phyloP scores from a whole-genome alignment of 64 coral and sea anemone species.

The Dendrophyllia cribrosa region DNA sequence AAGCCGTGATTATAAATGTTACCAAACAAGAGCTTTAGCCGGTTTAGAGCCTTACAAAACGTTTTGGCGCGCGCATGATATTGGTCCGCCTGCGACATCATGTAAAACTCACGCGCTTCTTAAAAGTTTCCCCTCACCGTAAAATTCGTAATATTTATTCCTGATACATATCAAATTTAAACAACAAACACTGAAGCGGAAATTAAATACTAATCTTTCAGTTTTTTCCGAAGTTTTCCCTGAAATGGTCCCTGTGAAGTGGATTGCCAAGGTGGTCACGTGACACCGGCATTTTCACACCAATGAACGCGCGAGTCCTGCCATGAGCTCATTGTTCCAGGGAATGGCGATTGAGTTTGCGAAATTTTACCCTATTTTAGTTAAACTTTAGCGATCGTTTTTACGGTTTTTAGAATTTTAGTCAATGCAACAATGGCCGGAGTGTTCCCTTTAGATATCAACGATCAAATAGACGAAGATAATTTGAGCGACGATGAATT shows the following conservation, averaged over 20 bases:
- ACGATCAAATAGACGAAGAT: conserved; percentile 85
- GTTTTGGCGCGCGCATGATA: no score
- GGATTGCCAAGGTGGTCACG: not conserved
- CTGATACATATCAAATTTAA: no score
- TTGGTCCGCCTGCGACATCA: no score
- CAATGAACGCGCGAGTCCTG: conserved; percentile 9
- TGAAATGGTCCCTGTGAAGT: not conserved
- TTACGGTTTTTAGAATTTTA: conserved; percentile 82
- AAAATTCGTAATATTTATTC: no score
- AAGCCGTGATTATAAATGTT: no score
- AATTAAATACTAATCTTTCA: not conserved
- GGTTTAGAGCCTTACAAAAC: no score
- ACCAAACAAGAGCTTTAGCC: no score
- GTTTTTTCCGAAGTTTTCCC: not conserved
- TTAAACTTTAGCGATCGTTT: conserved; percentile 59
- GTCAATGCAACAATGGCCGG: conserved; percentile 86
- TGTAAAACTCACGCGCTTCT: no score
- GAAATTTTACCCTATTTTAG: conserved; percentile 96
- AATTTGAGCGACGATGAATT: conserved; percentile 91
- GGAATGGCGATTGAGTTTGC: conserved; percentile 72
- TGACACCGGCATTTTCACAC: conserved; percentile 52
- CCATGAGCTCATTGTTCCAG: conserved; percentile 97
- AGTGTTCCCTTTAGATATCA: conserved; percentile 91
- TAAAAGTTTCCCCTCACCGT: no score
- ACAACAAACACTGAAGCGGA: no score